Conservation (phyloP, 2,113 vertebrate species). For the Callionymus lyra region DNA sequence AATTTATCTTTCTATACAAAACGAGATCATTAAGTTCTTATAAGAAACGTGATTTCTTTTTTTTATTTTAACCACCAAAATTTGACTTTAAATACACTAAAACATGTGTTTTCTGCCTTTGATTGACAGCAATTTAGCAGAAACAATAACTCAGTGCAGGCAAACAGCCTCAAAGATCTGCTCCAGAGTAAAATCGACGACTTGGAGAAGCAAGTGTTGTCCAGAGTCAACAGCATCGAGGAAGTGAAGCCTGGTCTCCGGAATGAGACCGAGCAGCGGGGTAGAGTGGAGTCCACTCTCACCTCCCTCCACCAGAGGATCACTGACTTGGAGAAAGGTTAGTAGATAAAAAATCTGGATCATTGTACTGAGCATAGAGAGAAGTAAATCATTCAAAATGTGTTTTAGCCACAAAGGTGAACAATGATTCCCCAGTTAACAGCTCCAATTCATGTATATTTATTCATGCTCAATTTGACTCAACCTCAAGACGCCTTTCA, state of each 20-base stretch:
- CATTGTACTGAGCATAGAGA: too few relatives aligned
- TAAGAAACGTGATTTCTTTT: too few relatives aligned
- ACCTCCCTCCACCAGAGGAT: slow-evolving; percentile 92
- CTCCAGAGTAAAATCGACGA: slow-evolving; percentile 94
- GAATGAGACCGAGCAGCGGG: slow-evolving; percentile 89
- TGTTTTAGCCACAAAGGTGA: too few relatives aligned
- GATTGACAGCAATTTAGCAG: slow-evolving; percentile 80
- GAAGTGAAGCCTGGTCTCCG: slow-evolving; percentile 79
- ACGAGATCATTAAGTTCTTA: too few relatives aligned
- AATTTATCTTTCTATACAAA: too few relatives aligned
- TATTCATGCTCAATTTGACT: too few relatives aligned
- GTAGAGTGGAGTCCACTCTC: slow-evolving; percentile 88
- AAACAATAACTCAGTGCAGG: slow-evolving; percentile 86
- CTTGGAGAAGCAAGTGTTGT: slow-evolving; percentile 90
- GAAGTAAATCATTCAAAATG: too few relatives aligned
- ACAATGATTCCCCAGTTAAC: too few relatives aligned
- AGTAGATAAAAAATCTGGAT: neutral
- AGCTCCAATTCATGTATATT: too few relatives aligned
- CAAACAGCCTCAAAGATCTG: slow-evolving; percentile 86
- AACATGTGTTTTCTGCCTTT: neutral
- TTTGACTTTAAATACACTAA: too few relatives aligned
- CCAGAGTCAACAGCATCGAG: slow-evolving; percentile 89
- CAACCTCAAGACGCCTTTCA: too few relatives aligned
- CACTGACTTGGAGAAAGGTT: slow-evolving; percentile 95
- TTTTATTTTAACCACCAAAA: too few relatives aligned